Percentiles rank a stretch among this genome's conserved stretches.
Conservation (phyloP, 1,140 invertebrate species). For the Trialeurodes vaporariorum region DNA sequence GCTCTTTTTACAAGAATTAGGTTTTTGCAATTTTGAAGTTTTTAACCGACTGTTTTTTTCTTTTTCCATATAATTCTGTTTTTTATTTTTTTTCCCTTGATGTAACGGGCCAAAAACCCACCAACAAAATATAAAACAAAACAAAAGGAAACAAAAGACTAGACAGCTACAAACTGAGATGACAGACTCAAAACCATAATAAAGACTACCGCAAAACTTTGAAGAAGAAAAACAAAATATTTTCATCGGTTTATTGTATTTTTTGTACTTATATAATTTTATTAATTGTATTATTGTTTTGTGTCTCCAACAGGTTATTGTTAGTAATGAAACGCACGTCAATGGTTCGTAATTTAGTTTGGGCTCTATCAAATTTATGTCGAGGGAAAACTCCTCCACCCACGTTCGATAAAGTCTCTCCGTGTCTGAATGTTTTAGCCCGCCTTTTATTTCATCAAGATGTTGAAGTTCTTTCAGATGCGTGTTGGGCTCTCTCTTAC, state of each 20-base stretch:
- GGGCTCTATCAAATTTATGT: conserved; percentile 93
- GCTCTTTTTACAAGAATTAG: too few relatives aligned
- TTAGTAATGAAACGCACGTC: conserved; percentile 58
- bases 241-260: conserved; percentile 1
- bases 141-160: too few relatives aligned
- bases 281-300: conserved; percentile 9
- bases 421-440: conserved; percentile 75
- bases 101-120: too few relatives aligned
- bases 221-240: not conserved
- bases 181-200: too few relatives aligned
- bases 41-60: too few relatives aligned
- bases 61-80: too few relatives aligned
- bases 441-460: conserved; percentile 80
- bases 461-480: conserved; percentile 82
- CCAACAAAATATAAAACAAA: too few relatives aligned
- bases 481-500: conserved; percentile 92
- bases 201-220: conserved; percentile 1
- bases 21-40: too few relatives aligned
- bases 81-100: too few relatives aligned
- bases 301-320: conserved; percentile 51
- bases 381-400: conserved; percentile 94
- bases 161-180: too few relatives aligned
- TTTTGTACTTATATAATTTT: not conserved
- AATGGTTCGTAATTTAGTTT: conserved; percentile 94
- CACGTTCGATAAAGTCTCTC: conserved; percentile 68